Evolutionary conservation across 2,888 invertebrate species (phyloP), one percentile per base, ranked within the genome.

Genomic region (Limnephilus auricula): DNA sequence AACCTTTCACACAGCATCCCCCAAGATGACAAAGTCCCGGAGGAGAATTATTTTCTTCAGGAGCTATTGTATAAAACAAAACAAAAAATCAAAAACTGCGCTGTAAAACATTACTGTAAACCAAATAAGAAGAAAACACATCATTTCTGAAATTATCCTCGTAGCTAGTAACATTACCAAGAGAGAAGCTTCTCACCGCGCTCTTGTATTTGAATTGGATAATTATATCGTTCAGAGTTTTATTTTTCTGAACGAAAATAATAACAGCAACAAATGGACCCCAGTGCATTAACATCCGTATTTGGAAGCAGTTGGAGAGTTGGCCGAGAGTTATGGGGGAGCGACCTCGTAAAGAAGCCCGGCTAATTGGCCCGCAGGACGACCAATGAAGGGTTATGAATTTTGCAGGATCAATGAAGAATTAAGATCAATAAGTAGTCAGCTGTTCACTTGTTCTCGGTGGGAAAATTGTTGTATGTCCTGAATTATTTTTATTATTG

Each of bases 311-410:
- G 34, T 18, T 34, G 34, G 82, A 82, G 32, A 37, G 34, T 5
- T 82, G 25, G 25, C 34, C 34, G 25, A 6, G 15, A 82, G 82
- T 32, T 82, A 32, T 37, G 82, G 32, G 25, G 25, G 25, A 82
- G 34, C 82, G 34, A 34, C 34, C 31, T 34, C 82, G 34, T 82
- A 82, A 82, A 82, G 82, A 82, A 82, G 25, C 9, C 1, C 82
- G 10, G 82, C 82, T 82, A 82, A 82, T 82, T 82, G 82, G 82
- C 34, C 34, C 25, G 25, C 31, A 82, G 82, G 32, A 82, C 82
- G 34, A 37, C 25, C 82, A 34, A 82, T 34, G 34, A 37, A 82
- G 31, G 25, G 34, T 82, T 82, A 82, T 82, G 82, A 82, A 82
- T 82, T 82, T 82, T 37, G 9, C 82, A 82, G 34, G 34, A 82